phyloP scores from a whole-genome alignment of 2,797 vertebrate genomes.

The Miichthys miiuy region DNA sequence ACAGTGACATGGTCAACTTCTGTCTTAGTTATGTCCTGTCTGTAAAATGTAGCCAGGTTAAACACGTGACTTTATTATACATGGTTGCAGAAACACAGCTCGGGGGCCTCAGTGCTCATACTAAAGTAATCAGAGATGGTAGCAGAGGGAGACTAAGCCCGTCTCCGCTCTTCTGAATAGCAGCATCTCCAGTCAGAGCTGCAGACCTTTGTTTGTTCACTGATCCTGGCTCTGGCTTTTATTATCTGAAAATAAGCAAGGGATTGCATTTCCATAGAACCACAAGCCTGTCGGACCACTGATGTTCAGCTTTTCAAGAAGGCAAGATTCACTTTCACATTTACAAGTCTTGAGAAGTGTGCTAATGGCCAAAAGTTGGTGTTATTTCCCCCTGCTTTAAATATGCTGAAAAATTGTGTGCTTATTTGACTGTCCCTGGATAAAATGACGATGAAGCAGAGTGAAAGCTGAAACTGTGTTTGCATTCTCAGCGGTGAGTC shows the following conservation, averaged over 20 bases:
- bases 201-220: slow-evolving; percentile 43
- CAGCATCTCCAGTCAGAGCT: slow-evolving; percentile 22
- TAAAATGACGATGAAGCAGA: slow-evolving; percentile 4
- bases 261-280: neutral
- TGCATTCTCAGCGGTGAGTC: slow-evolving; percentile 6
- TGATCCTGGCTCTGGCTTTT: neutral
- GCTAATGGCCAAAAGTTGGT: neutral
- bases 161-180: neutral
- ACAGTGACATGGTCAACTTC: neutral
- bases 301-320: neutral
- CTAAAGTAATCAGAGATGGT: slow-evolving; percentile 2
- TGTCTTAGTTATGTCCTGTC: neutral
- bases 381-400: neutral
- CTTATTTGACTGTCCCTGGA: neutral
- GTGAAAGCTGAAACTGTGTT: slow-evolving; percentile 9
- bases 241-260: slow-evolving; percentile 31
- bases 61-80: neutral
- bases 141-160: neutral
- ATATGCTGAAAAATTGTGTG: neutral
- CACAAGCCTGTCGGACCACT: neutral
- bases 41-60: no score
- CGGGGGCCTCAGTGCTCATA: neutral
- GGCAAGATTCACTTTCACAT: neutral
- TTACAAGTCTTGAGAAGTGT: neutral
- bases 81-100: neutral